Base-by-base conservation (phyloP, 1,140 invertebrate genomes). In the Augochlora pura region DNA sequence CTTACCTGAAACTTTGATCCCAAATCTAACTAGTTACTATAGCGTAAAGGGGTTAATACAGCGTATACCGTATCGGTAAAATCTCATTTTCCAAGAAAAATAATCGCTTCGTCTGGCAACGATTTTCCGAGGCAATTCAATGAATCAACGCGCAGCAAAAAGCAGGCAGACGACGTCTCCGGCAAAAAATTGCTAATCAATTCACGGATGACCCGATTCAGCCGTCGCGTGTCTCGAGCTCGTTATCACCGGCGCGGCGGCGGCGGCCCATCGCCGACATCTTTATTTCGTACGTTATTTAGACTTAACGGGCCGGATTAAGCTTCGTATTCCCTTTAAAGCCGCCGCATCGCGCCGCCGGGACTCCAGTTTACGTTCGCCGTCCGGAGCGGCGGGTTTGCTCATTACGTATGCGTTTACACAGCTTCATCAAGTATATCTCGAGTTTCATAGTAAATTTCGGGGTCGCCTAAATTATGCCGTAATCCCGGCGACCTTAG, bases 381-480 rank as follows among this genome's bases (percentile, higher is more conserved):
- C 57, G 18, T 18, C 38, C 64, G 21, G 14, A 9, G 32, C 32
- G 64, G 52, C 18, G 25, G 27, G 75, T 63, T 63, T 63, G 75
- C 67, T 77, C 66, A 77, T 77, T 70, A 77, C n/a, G 59, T 62
- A 70, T 63, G 67, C 75, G 66, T 70, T 77, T 70, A 32, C 66
- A 42, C 10, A 77, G 42, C 57, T 63, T 77, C 66, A 38, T 77
- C 57, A 52, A 63, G 75, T 27, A 32, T 63, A 77, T 70, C 66
- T 63, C 57, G 57, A 70, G 66, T 77, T 52, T 70, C 66, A 5
- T 70, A 63, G 42, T 76, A 60, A 76, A 76, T 76, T 68, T 68
- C 38, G 74, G 52, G 52, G 32, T 32, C 52, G 65, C 42, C 54
- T 76, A 49, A 49, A 69, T 76, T 68, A 76, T 69, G 65, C 54